Percentiles rank a stretch among this genome's conserved stretches.
Evolutionary conservation across 1,140 invertebrate genomes (phyloP).

Genomic region (Ephestia elutella): DNA sequence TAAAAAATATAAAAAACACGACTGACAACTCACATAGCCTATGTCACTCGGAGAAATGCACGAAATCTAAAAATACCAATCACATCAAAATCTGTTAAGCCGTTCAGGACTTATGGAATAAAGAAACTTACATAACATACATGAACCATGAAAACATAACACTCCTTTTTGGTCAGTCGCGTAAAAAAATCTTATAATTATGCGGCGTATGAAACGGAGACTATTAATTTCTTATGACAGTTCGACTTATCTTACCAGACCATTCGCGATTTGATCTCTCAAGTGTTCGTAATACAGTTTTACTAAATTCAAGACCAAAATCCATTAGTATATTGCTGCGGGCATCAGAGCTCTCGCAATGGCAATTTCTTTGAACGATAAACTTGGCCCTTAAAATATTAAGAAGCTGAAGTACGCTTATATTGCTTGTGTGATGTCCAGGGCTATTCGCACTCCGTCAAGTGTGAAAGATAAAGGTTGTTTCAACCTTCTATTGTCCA

Average conservation of each 20-base stretch:
- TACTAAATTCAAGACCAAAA: not conserved
- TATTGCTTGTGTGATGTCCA: constrained; percentile 10
- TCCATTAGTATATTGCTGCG: constrained; percentile 3
- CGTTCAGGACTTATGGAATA: too few relatives aligned
- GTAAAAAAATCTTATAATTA: too few relatives aligned
- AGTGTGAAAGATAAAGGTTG: constrained; percentile 19
- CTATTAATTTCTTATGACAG: too few relatives aligned
- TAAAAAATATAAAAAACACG: too few relatives aligned
- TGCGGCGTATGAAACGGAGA: too few relatives aligned
- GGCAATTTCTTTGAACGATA: constrained; percentile 1
- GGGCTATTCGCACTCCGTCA: constrained; percentile 22
- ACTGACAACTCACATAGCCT: too few relatives aligned
- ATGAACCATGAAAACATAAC: too few relatives aligned
- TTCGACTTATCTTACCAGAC: not conserved
- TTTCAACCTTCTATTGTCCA: not conserved
- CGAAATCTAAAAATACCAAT: too few relatives aligned
- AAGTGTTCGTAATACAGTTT: not conserved
- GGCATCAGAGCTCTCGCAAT: not conserved
- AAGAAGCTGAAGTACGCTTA: not conserved
- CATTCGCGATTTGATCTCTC: not conserved
- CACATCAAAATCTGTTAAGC: too few relatives aligned
- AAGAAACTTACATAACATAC: too few relatives aligned
- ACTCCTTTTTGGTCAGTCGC: too few relatives aligned
- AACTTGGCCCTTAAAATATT: constrained; percentile 3
- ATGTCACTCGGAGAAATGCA: too few relatives aligned